Evolutionary conservation across 2,888 invertebrate species (phyloP).

Genomic region (Heliconius aoede): DNA sequence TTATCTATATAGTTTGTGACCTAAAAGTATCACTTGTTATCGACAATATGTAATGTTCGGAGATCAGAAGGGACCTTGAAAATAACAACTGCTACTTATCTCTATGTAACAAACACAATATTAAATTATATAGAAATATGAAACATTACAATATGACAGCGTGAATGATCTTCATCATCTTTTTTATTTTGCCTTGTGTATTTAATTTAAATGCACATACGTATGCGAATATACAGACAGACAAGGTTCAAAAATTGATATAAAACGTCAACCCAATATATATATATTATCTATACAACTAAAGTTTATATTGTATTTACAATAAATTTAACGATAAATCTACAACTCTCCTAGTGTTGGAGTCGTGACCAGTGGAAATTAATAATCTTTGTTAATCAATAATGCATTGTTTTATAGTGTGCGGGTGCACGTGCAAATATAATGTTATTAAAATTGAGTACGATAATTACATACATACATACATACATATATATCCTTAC

Average conservation of each 20-base stretch:
- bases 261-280: background rate
- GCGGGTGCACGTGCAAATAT: conserved; percentile 12
- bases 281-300: background rate
- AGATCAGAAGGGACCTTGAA: no score
- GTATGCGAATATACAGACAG: background rate
- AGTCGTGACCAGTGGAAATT: conserved; percentile 7
- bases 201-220: no score
- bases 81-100: no score
- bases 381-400: conserved; percentile 19
- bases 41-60: no score
- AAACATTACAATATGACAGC: no score
- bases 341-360: background rate
- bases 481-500: background rate
- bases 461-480: background rate
- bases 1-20: conserved; percentile 28
- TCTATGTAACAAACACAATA: no score
- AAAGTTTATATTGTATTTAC: background rate
- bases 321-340: background rate
- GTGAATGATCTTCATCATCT: conserved; percentile 21
- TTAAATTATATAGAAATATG: no score
- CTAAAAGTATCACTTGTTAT: conserved; percentile 29
- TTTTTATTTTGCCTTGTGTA: no score
- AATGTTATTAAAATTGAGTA: conserved; percentile 12
- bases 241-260: conserved; percentile 14
- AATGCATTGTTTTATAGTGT: conserved; percentile 8